Conservation (phyloP, 2,113 vertebrate species). For the Antennarius striatus region DNA sequence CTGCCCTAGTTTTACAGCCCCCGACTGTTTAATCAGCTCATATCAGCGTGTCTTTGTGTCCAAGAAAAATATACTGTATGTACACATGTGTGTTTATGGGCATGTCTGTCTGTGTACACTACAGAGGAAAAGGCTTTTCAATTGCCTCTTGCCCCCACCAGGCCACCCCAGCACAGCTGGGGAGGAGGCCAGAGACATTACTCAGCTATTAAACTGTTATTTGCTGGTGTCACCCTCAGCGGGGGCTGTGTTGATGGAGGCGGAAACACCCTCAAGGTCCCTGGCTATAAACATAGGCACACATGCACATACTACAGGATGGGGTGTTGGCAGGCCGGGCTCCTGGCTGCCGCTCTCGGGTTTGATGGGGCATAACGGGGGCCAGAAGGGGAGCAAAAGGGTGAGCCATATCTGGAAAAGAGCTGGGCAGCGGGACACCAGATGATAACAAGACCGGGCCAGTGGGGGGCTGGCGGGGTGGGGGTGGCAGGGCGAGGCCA, state of each 20-base stretch:
- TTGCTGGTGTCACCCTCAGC: slow-evolving; percentile 75
- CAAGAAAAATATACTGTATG: slow-evolving; percentile 7
- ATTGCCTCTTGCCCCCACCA: slow-evolving; percentile 42
- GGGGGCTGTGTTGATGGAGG: slow-evolving; percentile 57
- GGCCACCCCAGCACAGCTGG: slow-evolving; percentile 54
- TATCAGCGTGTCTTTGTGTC: neutral
- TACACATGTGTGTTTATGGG: slow-evolving; percentile 21
- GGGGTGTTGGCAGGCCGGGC: slow-evolving; percentile 23
- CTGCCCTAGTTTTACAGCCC: slow-evolving; percentile 39
- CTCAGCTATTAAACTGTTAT: slow-evolving; percentile 75
- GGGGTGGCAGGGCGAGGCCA: neutral
- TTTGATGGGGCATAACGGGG: slow-evolving; percentile 39
- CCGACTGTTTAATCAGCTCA: slow-evolving; percentile 40
- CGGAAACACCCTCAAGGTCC: slow-evolving; percentile 56
- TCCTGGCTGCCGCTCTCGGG: slow-evolving; percentile 4
- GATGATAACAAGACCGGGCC: slow-evolving; percentile 37
- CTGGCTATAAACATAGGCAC: slow-evolving; percentile 10
- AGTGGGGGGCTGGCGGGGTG: slow-evolving; percentile 11
- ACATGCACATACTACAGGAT: slow-evolving; percentile 36
- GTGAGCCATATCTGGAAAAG: slow-evolving; percentile 29
- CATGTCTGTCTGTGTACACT: slow-evolving; percentile 12
- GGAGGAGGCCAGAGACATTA: slow-evolving; percentile 64
- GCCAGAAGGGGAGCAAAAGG: slow-evolving; percentile 24
- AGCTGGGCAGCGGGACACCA: slow-evolving; percentile 41
- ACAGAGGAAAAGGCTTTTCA: slow-evolving; percentile 44